Evolutionary conservation across 30 jellyfish, hydroid and myxozoan genomes (phyloP), one percentile per base, ranked within the genome.

Genomic region (Cassiopea xamachana): DNA sequence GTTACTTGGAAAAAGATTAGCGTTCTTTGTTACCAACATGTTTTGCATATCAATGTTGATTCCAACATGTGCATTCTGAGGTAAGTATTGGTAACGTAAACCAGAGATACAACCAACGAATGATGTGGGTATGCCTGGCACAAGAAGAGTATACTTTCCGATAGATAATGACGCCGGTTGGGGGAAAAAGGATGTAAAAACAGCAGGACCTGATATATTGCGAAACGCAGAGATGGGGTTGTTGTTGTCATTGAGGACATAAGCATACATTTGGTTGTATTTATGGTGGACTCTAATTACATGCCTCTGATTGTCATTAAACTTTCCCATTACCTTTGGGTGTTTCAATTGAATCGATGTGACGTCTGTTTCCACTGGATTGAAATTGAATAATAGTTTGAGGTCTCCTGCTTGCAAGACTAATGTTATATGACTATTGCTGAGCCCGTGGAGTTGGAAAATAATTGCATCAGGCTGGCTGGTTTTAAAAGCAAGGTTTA

Each of bases 81-180:
- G 97, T 10, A 72, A 77, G 48, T 90, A 90, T 7, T 82, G 97
- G 59, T 90, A 90, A 1, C 89, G 89, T 39, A 90, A 71, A 12
- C 97, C 97, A 50, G 93, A 44, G 73, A 90, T 76, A 74, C 97
- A 90, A 16, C 97, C 97, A 18, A 7, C 88, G 59, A 90, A 90
- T 1, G 77, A 7, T 39, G 87, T 75, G 1, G 97, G 93, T 15
- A 75, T 14, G 43, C 85, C 92, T 4, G 86, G 46, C 16, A 64
- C 82, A 82, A 76, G 19, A 17, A 59, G n/a, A 2, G 79, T 60
- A 46, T 84, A 75, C 60, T 58, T 78, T 39, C 93, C 97, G 39
- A 90, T 49, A 27, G 75, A 69, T 10, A 90, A 27, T 9, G 76
- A 81, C 27, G 61, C 48, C 2, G 93, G 93, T 58, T 51, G 60